Conservation (phyloP, 1,140 invertebrate genomes). For the Teleogryllus occipitalis region DNA sequence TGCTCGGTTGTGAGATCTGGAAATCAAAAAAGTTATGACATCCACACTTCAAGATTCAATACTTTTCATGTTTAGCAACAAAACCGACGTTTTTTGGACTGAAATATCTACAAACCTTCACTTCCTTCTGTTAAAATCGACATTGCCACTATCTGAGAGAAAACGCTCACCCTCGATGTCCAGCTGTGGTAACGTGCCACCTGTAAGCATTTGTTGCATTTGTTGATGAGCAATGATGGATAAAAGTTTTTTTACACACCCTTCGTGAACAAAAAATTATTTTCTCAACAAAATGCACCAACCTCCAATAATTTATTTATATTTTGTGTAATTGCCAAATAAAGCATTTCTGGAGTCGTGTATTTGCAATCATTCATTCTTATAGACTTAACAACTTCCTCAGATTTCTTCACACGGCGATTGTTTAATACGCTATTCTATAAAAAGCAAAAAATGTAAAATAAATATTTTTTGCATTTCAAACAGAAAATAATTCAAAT, state of each 20-base stretch:
- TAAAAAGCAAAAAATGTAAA: neutral
- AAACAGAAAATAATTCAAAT: neutral
- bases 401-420: neutral
- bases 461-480: neutral
- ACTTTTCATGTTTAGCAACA: no score
- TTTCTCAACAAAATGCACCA: no score
- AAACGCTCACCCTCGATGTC: constrained; percentile 38
- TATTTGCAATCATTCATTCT: neutral
- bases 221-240: no score
- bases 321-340: neutral
- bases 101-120: neutral
- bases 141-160: constrained; percentile 47
- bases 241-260: no score
- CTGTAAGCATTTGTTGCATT: constrained; percentile 8
- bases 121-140: constrained; percentile 28
- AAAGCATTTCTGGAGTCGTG: neutral
- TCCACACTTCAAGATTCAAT: no score
- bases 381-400: neutral
- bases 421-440: neutral
- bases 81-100: no score
- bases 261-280: no score
- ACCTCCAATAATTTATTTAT: no score
- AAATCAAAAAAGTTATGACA: constrained; percentile 21
- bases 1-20: constrained; percentile 49
- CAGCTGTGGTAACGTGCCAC: constrained; percentile 33